Evolutionary conservation across 2,113 vertebrate genomes (phyloP).

Genomic region (Pseudorectes ferrugineus): DNA sequence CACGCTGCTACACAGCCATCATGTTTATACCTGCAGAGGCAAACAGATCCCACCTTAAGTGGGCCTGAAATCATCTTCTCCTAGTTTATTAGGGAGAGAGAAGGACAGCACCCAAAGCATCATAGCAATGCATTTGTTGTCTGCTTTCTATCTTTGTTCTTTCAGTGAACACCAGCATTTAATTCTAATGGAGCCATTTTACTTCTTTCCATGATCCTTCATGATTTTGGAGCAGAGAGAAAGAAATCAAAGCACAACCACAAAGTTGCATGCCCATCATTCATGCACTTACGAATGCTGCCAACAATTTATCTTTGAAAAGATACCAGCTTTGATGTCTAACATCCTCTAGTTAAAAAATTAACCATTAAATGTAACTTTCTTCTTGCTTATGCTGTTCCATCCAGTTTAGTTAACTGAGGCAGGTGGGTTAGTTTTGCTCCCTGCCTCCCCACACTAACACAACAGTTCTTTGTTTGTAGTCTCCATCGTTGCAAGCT

Average conservation of each 20-base stretch:
- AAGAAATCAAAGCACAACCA: neutral
- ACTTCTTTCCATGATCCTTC: neutral
- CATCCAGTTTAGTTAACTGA: neutral
- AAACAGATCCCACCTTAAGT: neutral
- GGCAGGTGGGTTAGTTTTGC: neutral
- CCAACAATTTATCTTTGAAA: neutral
- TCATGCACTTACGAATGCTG: neutral
- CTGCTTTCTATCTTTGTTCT: neutral
- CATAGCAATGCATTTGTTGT: neutral
- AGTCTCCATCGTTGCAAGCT: neutral
- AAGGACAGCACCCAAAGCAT: neutral
- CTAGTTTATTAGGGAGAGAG: neutral
- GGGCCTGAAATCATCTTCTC: neutral
- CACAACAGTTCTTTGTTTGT: neutral
- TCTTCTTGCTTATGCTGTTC: neutral
- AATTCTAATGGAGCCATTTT: neutral
- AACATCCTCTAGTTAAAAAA: neutral
- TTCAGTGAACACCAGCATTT: neutral
- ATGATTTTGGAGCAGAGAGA: neutral
- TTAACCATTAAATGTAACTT: neutral
- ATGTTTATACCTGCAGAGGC: neutral
- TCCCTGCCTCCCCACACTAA: neutral
- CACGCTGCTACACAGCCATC: accelerated
- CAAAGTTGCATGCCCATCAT: neutral
- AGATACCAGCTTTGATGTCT: neutral